Evolutionary conservation across 1,140 invertebrate genomes (phyloP).

Genomic region (Linepithema humile): DNA sequence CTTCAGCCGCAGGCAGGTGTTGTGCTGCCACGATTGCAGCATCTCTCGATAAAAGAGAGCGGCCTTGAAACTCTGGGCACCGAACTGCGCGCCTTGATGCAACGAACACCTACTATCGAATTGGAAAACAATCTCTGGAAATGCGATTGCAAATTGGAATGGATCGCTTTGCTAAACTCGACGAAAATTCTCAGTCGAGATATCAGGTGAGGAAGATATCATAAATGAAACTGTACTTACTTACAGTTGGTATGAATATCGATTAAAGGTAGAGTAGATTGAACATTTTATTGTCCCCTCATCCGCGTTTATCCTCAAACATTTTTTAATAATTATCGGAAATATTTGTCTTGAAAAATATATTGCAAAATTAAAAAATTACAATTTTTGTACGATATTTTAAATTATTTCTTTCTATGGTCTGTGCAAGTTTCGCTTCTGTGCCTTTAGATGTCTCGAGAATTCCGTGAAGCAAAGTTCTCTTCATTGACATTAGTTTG

Average conservation of each 20-base stretch:
- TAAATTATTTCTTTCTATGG: not conserved
- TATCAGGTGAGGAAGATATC: conserved; percentile 76
- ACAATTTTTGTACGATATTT: not conserved
- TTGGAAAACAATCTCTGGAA: conserved; percentile 82
- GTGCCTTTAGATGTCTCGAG: conserved; percentile 38
- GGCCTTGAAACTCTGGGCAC: conserved; percentile 70
- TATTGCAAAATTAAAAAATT: not conserved
- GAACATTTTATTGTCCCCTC: not conserved
- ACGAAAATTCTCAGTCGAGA: conserved; percentile 72
- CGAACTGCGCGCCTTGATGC: conserved; percentile 76
- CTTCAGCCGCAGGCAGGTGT: conserved; percentile 64
- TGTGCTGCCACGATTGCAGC: conserved; percentile 76
- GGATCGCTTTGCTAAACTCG: conserved; percentile 75
- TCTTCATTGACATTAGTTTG: not conserved
- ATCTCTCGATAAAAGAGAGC: conserved; percentile 75
- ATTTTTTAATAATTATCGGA: not conserved
- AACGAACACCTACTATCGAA: conserved; percentile 76
- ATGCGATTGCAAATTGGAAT: conserved; percentile 82
- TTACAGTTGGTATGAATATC: conserved; percentile 19
- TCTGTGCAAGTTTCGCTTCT: not conserved
- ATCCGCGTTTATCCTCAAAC: not conserved
- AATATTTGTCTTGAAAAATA: not conserved
- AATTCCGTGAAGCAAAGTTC: not conserved
- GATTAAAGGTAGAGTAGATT: not conserved
- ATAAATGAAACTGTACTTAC: not conserved